Conservation (phyloP, 2,797 vertebrate species). For the Botia kubotai region DNA sequence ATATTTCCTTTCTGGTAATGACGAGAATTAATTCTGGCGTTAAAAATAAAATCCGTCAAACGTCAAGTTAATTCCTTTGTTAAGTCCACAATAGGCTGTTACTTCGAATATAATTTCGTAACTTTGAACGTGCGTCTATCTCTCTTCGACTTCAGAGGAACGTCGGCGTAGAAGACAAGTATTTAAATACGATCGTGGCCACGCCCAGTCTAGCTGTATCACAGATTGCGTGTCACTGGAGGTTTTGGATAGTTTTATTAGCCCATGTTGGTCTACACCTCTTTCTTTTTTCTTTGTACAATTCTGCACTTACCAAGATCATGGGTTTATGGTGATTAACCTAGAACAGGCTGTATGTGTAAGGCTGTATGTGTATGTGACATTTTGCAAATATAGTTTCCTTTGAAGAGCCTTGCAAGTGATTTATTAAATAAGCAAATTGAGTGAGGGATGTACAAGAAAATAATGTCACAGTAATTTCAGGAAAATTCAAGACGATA, state of each 20-base stretch:
- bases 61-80: not conserved
- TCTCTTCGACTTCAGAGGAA: slow-evolving; percentile 14
- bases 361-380: not conserved
- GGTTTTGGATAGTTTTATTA: too few relatives aligned
- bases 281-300: not conserved
- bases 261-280: not conserved
- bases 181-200: slow-evolving; percentile 16
- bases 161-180: not conserved
- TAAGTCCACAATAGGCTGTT: not conserved
- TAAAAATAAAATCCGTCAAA: slow-evolving; percentile 30
- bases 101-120: not conserved
- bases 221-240: not conserved
- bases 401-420: too few relatives aligned
- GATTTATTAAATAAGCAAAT: too few relatives aligned
- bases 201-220: slow-evolving; percentile 3
- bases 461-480: too few relatives aligned
- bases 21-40: not conserved
- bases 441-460: too few relatives aligned
- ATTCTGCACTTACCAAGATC: not conserved
- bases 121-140: slow-evolving; percentile 6
- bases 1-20: slow-evolving; percentile 62
- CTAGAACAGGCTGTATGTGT: too few relatives aligned
- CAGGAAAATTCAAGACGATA: too few relatives aligned
- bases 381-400: not conserved
- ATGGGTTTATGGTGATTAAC: too few relatives aligned